Conservation (phyloP, 2,113 vertebrate species). For the Corythornis vintsioides region DNA sequence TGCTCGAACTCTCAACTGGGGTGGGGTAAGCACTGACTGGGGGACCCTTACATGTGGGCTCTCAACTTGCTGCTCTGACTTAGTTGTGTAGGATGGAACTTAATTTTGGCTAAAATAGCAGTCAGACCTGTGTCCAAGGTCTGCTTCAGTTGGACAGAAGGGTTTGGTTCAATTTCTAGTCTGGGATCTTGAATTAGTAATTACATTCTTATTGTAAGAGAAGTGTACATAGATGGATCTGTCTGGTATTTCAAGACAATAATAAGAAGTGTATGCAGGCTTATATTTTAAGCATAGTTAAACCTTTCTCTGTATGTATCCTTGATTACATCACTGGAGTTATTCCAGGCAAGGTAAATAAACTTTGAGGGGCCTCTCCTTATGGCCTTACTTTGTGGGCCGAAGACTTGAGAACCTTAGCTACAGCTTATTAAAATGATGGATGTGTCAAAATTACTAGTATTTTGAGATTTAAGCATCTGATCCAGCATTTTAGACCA, state of each 20-base stretch:
- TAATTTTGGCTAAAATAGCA: not conserved
- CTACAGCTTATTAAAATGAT: not conserved
- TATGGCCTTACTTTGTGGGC: not conserved
- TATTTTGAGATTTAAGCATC: not conserved
- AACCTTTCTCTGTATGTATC: not conserved
- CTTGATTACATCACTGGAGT: not conserved
- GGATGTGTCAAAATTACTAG: not conserved
- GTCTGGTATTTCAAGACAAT: not conserved
- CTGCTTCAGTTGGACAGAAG: not conserved
- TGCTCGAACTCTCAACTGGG: slow-evolving; percentile 96
- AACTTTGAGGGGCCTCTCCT: not conserved
- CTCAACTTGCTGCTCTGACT: not conserved
- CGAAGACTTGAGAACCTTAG: not conserved
- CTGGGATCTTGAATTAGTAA: not conserved
- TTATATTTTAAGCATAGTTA: not conserved
- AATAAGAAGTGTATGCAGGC: not conserved
- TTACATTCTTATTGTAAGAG: not conserved
- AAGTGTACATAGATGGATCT: not conserved
- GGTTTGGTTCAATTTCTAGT: not conserved
- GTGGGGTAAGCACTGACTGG: slow-evolving; percentile 85
- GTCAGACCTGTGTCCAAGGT: not conserved
- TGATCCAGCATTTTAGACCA: not conserved
- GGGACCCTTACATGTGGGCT: accelerated
- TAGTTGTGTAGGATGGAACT: not conserved
- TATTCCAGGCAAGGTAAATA: not conserved